A percentile compares a stretch with the other conserved stretches of the same genome.
These are phyloP conservation scores for Hyles lineata DNA, from an alignment of 2,888 invertebrate species.

Conservation along the genomic window DNA sequence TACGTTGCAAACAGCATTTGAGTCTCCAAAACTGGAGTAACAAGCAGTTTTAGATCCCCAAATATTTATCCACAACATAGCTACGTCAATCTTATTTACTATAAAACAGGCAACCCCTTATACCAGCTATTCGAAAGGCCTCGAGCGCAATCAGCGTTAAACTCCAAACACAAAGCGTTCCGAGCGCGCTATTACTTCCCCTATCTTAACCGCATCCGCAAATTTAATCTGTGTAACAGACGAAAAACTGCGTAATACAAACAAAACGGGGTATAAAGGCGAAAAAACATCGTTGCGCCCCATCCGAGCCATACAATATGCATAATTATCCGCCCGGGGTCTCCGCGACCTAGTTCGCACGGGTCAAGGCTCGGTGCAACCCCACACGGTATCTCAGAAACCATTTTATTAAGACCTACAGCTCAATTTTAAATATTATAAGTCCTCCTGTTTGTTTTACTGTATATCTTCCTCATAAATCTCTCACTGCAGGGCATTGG, in stretches of 20 bases:
- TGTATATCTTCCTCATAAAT: too few species aligned
- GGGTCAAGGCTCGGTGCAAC: conserved; percentile 54
- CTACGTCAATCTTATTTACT: too few species aligned
- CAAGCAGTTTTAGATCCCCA: too few species aligned
- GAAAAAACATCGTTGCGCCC: conserved; percentile 22
- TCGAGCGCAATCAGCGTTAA: neutral
- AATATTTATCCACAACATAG: too few species aligned
- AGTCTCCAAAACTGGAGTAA: too few species aligned
- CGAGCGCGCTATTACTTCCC: neutral
- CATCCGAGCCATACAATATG: conserved; percentile 58
- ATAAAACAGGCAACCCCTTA: neutral
- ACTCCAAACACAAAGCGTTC: neutral
- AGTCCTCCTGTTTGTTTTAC: too few species aligned
- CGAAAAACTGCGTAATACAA: conserved; percentile 29
- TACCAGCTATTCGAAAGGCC: neutral
- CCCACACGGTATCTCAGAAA: conserved; percentile 38
- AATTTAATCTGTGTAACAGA: conserved; percentile 3
- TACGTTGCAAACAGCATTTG: too few species aligned
- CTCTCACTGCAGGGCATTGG: too few species aligned
- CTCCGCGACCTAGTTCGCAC: conserved; percentile 55
- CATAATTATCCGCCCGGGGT: conserved; percentile 54
- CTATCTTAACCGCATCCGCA: neutral
- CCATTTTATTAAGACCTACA: conserved; percentile 45
- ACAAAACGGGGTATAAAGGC: conserved; percentile 26
- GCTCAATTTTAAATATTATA: neutral